Evolutionary conservation across 2,113 vertebrate species (phyloP).

Genomic region (Sialia sialis): DNA sequence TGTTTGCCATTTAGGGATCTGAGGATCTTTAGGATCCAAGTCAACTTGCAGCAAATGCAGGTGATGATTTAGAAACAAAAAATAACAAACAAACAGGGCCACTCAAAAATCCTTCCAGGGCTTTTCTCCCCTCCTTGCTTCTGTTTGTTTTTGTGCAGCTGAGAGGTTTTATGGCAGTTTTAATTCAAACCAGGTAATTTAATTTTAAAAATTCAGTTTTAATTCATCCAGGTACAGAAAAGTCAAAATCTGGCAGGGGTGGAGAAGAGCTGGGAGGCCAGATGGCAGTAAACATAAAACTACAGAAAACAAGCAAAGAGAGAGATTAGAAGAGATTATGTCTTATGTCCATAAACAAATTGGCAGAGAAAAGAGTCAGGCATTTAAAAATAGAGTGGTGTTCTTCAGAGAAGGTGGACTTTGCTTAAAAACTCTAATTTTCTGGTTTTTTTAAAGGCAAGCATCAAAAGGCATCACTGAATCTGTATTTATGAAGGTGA

Average conservation of each 20-base stretch:
- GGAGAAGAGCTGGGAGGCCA: neutral
- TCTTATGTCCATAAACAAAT: neutral
- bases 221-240: neutral
- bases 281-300: conserved; percentile 25
- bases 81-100: neutral
- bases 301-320: neutral
- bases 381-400: neutral
- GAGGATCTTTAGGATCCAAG: neutral
- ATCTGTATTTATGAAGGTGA: neutral
- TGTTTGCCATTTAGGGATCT: neutral
- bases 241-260: neutral
- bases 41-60: neutral
- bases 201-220: too few relatives aligned
- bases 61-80: neutral
- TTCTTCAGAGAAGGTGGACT: neutral
- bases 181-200: neutral
- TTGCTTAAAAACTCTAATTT: neutral
- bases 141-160: neutral
- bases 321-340: neutral
- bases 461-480: neutral
- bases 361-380: neutral
- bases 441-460: neutral
- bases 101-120: neutral
- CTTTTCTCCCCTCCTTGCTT: neutral
- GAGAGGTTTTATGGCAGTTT: neutral